These are phyloP conservation scores for Sinosuthora webbiana DNA, from an alignment of 2,113 vertebrate genomes.

Conservation along the genomic window DNA sequence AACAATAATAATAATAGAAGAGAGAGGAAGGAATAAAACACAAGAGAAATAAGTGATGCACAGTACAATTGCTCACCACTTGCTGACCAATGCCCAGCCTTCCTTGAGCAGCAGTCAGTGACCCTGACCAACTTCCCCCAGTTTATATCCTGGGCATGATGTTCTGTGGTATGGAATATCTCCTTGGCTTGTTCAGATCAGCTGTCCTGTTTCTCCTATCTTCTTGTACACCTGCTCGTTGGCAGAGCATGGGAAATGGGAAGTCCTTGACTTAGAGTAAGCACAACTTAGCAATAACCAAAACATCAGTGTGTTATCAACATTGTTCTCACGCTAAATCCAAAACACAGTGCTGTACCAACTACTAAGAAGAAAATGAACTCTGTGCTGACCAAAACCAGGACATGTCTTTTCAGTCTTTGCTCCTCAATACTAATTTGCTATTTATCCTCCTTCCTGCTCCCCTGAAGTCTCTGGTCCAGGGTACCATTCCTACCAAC, in stretches of 20 bases:
- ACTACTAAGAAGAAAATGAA: background rate
- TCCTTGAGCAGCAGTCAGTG: background rate
- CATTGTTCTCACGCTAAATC: background rate
- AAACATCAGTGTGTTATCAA: background rate
- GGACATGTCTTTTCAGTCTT: background rate
- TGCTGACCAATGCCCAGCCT: background rate
- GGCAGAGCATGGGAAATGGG: background rate
- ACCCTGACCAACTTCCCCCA: background rate
- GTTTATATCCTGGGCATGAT: background rate
- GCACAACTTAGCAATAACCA: background rate
- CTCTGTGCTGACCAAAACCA: background rate
- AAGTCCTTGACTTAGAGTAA: background rate
- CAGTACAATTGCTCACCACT: background rate
- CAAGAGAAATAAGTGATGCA: background rate
- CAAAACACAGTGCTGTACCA: background rate
- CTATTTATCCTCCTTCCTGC: background rate
- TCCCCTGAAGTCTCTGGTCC: constrained; percentile 75
- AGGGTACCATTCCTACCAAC: constrained; percentile 79
- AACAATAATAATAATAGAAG: background rate
- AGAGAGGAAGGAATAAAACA: background rate
- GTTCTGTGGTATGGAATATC: background rate
- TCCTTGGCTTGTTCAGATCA: background rate
- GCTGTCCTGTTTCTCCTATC: background rate
- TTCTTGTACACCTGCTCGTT: background rate
- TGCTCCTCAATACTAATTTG: background rate